Percentiles rank a stretch among this genome's conserved stretches.
These are phyloP conservation scores for Phacellophora camtschatica DNA, from an alignment of 30 jellyfish, hydroid and myxozoan genomes.

Conservation along the genomic window DNA sequence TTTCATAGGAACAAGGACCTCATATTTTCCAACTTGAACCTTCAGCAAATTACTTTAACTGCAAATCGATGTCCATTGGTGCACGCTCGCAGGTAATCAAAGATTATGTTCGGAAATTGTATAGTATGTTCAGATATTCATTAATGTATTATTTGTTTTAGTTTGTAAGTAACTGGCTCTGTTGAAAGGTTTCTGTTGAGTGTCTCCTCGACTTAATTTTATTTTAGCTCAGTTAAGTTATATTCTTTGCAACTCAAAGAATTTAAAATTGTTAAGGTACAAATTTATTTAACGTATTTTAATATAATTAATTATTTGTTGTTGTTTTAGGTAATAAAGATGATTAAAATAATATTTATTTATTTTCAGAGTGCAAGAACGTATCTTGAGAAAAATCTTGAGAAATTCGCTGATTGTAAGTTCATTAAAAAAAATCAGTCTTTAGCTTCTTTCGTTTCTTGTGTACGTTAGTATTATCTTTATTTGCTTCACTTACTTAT, in stretches of 20 bases:
- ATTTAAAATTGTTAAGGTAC: background rate
- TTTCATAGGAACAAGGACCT: slow-evolving; percentile 99
- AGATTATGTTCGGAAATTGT: no score
- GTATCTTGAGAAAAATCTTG: slow-evolving; percentile 87
- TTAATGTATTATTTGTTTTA: no score
- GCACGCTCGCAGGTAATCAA: slow-evolving; percentile 95
- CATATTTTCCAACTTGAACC: slow-evolving; percentile 97
- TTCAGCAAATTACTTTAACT: slow-evolving; percentile 95
- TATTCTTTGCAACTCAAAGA: no score
- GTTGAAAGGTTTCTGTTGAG: no score
- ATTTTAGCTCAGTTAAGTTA: no score
- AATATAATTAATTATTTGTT: no score
- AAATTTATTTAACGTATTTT: no score
- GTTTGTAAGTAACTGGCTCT: background rate
- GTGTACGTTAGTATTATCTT: no score
- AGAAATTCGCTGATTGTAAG: slow-evolving; percentile 91
- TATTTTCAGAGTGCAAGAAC: slow-evolving; percentile 96
- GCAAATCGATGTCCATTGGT: slow-evolving; percentile 98
- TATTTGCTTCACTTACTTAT: no score
- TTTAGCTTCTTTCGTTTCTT: no score
- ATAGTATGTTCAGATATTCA: background rate
- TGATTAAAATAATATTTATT: background rate
- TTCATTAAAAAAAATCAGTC: background rate
- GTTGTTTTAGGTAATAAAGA: background rate
- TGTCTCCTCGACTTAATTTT: no score